Percentiles rank a stretch among this genome's conserved stretches.
phyloP scores from a whole-genome alignment of 2,797 vertebrate genomes.

The Anolis apletophallus region DNA sequence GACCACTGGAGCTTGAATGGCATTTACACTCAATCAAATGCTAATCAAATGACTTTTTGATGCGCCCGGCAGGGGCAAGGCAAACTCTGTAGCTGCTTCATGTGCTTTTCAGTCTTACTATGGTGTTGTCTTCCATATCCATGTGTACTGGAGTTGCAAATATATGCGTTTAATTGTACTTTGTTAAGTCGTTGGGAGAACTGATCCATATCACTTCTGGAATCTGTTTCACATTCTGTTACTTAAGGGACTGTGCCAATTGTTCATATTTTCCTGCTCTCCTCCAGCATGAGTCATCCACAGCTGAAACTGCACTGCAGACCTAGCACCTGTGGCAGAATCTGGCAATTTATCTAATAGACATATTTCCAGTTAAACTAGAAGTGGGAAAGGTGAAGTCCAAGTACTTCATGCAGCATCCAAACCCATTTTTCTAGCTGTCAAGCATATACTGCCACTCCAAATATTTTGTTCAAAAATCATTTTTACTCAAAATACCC shows the following conservation, averaged over 20 bases:
- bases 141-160: slow-evolving; percentile 6
- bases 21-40: slow-evolving; percentile 49
- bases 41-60: slow-evolving; percentile 32
- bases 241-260: neutral
- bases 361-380: neutral
- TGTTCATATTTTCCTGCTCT: neutral
- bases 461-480: too few relatives aligned
- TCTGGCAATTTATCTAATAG: neutral
- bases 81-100: neutral
- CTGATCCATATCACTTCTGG: neutral
- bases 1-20: slow-evolving; percentile 12
- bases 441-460: too few relatives aligned
- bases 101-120: accelerated
- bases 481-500: too few relatives aligned
- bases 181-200: neutral
- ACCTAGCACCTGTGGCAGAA: neutral
- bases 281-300: neutral
- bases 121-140: neutral
- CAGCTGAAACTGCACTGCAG: neutral
- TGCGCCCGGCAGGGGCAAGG: neutral
- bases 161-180: neutral
- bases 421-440: too few relatives aligned
- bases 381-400: too few relatives aligned
- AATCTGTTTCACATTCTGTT: neutral
- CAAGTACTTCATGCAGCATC: too few relatives aligned